Conservation (phyloP, 2,888 invertebrate genomes). For the Lepas anatifera region DNA sequence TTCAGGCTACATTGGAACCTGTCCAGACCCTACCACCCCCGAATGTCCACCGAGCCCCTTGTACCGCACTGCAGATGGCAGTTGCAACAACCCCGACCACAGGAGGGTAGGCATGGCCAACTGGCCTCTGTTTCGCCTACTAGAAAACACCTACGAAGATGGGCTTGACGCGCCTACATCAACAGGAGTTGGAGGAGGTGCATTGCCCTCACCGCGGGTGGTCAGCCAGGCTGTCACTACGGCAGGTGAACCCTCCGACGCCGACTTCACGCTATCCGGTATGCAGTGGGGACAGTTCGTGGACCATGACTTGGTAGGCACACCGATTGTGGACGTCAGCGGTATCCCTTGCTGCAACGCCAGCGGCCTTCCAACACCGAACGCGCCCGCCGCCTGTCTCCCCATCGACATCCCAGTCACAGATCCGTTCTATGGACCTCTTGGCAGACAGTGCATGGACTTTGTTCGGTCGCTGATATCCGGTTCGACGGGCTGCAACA, state of each 20-base stretch:
- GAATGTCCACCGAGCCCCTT: background rate
- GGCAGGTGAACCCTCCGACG: slow-evolving; percentile 18
- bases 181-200: slow-evolving; percentile 17
- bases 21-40: no score
- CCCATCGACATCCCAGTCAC: slow-evolving; percentile 46
- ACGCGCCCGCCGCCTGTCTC: slow-evolving; percentile 45
- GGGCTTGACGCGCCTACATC: background rate
- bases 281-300: slow-evolving; percentile 25
- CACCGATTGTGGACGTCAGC: slow-evolving; percentile 21
- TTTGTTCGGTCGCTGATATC: slow-evolving; percentile 50
- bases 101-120: slow-evolving; percentile 20
- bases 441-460: slow-evolving; percentile 47
- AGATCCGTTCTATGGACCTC: slow-evolving; percentile 38
- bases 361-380: background rate
- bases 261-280: slow-evolving; percentile 20
- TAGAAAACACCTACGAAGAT: background rate
- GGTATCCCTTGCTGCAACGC: slow-evolving; percentile 18
- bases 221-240: slow-evolving; percentile 19
- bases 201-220: slow-evolving; percentile 27
- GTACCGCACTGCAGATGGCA: slow-evolving; percentile 21
- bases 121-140: slow-evolving; percentile 12
- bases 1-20: no score
- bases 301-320: slow-evolving; percentile 23
- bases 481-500: slow-evolving; percentile 28
- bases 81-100: slow-evolving; percentile 22